phyloP scores from a whole-genome alignment of 1,140 invertebrate genomes.

The Marisa cornuarietis region DNA sequence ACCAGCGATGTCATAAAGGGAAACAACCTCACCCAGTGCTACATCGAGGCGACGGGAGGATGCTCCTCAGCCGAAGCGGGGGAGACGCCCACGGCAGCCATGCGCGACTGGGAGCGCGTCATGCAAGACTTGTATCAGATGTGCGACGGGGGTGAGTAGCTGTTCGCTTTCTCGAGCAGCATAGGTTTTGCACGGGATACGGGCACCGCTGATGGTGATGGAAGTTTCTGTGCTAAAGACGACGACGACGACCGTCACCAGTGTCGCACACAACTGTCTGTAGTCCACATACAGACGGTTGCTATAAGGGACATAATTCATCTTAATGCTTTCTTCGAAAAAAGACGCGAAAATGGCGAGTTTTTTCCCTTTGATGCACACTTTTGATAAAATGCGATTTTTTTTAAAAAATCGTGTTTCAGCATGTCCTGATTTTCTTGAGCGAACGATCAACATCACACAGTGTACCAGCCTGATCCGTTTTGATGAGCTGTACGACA shows the following conservation, averaged over 20 bases:
- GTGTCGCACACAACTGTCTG: too few relatives aligned
- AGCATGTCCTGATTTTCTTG: slow-evolving; percentile 39
- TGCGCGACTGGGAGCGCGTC: slow-evolving; percentile 35
- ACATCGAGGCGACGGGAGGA: slow-evolving; percentile 33
- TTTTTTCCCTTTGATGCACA: too few relatives aligned
- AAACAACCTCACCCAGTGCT: slow-evolving; percentile 43
- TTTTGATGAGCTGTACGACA: slow-evolving; percentile 40
- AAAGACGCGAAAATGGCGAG: too few relatives aligned
- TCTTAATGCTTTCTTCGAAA: too few relatives aligned
- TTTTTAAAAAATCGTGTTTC: background rate
- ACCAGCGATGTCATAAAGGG: slow-evolving; percentile 38
- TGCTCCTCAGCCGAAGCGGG: slow-evolving; percentile 10
- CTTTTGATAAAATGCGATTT: too few relatives aligned
- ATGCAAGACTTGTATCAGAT: slow-evolving; percentile 41
- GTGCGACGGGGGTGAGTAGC: slow-evolving; percentile 36
- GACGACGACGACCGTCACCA: too few relatives aligned
- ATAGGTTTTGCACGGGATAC: background rate
- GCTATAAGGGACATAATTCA: too few relatives aligned
- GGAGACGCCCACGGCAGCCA: slow-evolving; percentile 16
- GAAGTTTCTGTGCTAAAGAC: too few relatives aligned
- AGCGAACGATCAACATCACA: slow-evolving; percentile 38
- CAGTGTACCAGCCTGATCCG: slow-evolving; percentile 40
- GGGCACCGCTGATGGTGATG: background rate
- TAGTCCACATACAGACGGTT: too few relatives aligned
- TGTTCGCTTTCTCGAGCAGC: background rate